Conservation (phyloP, 2,888 invertebrate genomes). For the Gastrophysa polygoni region DNA sequence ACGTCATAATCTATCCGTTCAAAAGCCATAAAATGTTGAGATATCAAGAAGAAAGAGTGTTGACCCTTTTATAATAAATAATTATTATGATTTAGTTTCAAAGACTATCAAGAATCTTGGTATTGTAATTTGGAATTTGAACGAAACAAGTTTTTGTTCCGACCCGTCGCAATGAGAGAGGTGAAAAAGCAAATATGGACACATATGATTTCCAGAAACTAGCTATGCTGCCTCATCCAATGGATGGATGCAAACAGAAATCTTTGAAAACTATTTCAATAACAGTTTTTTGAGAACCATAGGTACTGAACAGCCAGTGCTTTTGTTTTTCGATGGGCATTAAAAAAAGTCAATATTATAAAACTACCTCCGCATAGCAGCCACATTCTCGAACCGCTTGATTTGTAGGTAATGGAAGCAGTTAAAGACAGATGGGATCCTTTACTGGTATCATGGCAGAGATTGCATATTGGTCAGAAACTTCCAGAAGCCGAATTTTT, state of each 20-base stretch:
- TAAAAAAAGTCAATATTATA: slow-evolving; percentile 40
- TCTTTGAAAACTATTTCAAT: slow-evolving; percentile 47
- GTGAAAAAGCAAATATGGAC: slow-evolving; percentile 9
- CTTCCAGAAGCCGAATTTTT: slow-evolving; percentile 18
- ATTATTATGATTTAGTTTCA: slow-evolving; percentile 30
- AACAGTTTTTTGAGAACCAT: slow-evolving; percentile 42
- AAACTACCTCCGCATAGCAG: slow-evolving; percentile 48
- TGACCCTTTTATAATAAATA: slow-evolving; percentile 38
- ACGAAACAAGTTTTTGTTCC: slow-evolving; percentile 28
- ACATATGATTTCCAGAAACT: slow-evolving; percentile 7
- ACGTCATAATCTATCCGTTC: slow-evolving; percentile 36
- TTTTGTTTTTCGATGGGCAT: slow-evolving; percentile 49
- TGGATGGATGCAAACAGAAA: slow-evolving; percentile 46
- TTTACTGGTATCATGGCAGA: slow-evolving; percentile 12
- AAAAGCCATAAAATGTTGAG: slow-evolving; percentile 40
- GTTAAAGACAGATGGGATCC: slow-evolving; percentile 16
- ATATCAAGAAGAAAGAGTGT: slow-evolving; percentile 20
- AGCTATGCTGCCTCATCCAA: slow-evolving; percentile 17
- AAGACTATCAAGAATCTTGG: slow-evolving; percentile 32
- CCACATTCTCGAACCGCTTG: slow-evolving; percentile 43
- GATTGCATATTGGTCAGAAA: slow-evolving; percentile 9
- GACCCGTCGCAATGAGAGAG: slow-evolving; percentile 13
- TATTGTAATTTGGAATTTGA: slow-evolving; percentile 39
- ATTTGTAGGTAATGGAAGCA: slow-evolving; percentile 28
- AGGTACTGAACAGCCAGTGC: slow-evolving; percentile 44